Base-by-base conservation (phyloP, 2,113 vertebrate species). In the Etheostoma spectabile region DNA sequence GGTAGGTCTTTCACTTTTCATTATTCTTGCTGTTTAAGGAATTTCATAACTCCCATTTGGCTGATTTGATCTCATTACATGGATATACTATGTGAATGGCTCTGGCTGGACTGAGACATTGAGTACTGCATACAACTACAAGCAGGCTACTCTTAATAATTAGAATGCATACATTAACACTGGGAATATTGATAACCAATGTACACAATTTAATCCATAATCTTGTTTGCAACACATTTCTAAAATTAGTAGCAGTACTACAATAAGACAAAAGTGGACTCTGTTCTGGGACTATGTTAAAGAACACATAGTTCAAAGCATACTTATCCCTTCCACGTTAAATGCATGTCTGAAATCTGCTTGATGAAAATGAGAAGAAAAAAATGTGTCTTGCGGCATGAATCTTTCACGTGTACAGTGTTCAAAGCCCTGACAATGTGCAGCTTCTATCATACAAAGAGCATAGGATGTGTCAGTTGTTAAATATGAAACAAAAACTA, bases 1-100 rank as follows among this genome's bases (percentile, higher is more conserved):
- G 63, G 68, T 80, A 68, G 51, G 27, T 77, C 86, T 86, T 92
- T 93, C 86, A 85, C 70, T 86, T 86, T 88, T 85, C 75, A 88
- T 90, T 91, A 89, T 82, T 90, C 75, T 69, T 73, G 74, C 80
- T 77, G 69, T 90, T 91, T 63, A 83, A 83, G 74, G 78, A 66
- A 51, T 89, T 87, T 70, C 63, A 62, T 35, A n/a, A 83, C 76
- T 82, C 42, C 65, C 46, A 55, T 55, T 65, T 42, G 14, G 24
- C 35, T 60, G 63, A 86, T 90, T 56, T 61, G 68, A 68, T 79
- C 74, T 67, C 67, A 85, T 86, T 67, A 55, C 30, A 77, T 59
- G 65, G 62, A 70, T 22, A 35, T 19, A 55, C 5, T 38, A 13
- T 53, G 60, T 45, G 14, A 60, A 49, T 53, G 64, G 57, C 14